Evolutionary conservation across 2,797 vertebrate genomes (phyloP), one percentile per base, ranked within the genome.

Genomic region (Bradypodion ventrale): DNA sequence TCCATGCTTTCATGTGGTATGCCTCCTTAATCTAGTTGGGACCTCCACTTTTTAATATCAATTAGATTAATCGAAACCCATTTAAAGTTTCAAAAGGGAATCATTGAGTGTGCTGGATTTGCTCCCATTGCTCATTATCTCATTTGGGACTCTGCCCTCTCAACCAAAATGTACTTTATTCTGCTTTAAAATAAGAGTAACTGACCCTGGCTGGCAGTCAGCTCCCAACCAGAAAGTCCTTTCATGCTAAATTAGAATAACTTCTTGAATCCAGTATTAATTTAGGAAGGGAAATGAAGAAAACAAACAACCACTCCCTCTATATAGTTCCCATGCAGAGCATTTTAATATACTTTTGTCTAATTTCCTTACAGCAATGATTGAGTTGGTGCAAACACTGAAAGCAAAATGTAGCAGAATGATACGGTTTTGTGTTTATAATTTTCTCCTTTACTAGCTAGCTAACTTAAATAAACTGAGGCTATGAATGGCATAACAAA

Each of bases 401-500:
- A 72, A 91, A 87, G 59, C n/a, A 10, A 68, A 90, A 78, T 86
- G 63, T 10, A 84, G 73, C n/a, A 78, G 73, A 85, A 80, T 42
- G 23, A 46, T 84, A 32, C 12, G 68, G 75, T 65, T 93, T 86
- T 87, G 49, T 37, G 83, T 76, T 85, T 80, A 80, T 76, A 49
- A 75, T 66, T 83, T 91, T 85, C 80, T 83, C 80, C 1, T 78
- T 62, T 79, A 75, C 76, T 74, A 80, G 0, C 76, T 32, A 69
- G 44, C 49, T 78, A 65, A 86, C 69, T 76, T 74, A 89, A 83
- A 87, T 78, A 92, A 87, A 82, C 37, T 62, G 42, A 86, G 63
- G 19, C 5, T 72, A 89, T 74, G 89, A 91, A 84, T 74, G 88
- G 84, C 65, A 91, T 88, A 88, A 93, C 88, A 83, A 40, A 89